Conservation (phyloP, 2,888 invertebrate genomes). For the Ellobium chinense region DNA sequence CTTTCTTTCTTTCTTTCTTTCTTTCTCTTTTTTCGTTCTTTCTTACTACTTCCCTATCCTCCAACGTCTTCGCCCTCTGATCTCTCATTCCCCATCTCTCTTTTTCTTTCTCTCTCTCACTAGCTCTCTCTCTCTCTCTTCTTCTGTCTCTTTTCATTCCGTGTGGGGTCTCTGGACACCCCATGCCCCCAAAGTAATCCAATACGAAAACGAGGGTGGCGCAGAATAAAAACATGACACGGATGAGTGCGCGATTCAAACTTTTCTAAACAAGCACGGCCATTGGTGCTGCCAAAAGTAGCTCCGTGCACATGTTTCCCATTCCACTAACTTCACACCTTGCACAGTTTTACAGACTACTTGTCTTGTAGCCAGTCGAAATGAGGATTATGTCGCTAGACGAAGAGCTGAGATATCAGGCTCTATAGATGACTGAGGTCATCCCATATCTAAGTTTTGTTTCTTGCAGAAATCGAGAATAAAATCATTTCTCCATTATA, state of each 20-base stretch:
- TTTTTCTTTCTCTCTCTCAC: background rate
- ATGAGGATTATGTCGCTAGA: no score
- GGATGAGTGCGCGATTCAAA: background rate
- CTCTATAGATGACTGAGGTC: no score
- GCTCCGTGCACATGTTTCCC: background rate
- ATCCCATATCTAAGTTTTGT: no score
- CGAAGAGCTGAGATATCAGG: no score
- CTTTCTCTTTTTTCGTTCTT: background rate
- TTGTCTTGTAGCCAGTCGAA: no score
- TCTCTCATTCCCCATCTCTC: background rate
- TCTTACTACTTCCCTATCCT: background rate
- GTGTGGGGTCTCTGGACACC: background rate
- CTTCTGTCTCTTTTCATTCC: background rate
- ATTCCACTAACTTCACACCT: background rate
- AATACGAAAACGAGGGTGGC: background rate
- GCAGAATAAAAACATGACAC: conserved; percentile 8
- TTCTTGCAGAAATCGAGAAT: no score
- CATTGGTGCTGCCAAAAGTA: conserved; percentile 6
- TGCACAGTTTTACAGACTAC: no score
- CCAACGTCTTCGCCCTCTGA: background rate
- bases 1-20: background rate
- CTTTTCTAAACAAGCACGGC: background rate
- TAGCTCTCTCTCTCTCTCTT: background rate
- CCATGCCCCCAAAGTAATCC: background rate
- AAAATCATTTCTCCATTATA: no score